phyloP scores from a whole-genome alignment of 2,113 vertebrate genomes.

The Sphaerodactylus townsendi region DNA sequence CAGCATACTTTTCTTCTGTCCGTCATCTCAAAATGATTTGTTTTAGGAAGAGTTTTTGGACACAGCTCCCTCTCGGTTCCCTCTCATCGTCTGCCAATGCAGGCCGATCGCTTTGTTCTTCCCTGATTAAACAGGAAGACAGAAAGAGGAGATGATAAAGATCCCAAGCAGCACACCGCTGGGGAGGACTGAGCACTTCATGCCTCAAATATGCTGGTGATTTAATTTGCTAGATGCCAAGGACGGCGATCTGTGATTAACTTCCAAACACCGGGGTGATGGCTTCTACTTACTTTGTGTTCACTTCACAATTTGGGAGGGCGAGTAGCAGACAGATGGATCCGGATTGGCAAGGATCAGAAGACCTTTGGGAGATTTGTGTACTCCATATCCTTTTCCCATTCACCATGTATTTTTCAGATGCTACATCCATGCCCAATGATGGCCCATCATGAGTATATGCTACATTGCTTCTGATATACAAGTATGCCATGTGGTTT shows the following conservation, averaged over 20 bases:
- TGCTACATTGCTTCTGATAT: too few relatives aligned
- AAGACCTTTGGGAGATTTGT: neutral
- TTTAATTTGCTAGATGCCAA: slow-evolving; percentile 29
- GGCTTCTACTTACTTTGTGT: neutral
- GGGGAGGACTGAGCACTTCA: slow-evolving; percentile 7
- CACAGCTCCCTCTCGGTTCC: slow-evolving; percentile 53
- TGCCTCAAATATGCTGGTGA: slow-evolving; percentile 36
- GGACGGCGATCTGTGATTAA: neutral
- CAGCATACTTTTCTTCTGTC: slow-evolving; percentile 37
- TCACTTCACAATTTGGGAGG: neutral
- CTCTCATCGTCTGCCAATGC: slow-evolving; percentile 60
- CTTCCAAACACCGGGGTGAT: neutral
- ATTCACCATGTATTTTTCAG: neutral
- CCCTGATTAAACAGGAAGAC: slow-evolving; percentile 56
- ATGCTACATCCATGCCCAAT: too few relatives aligned
- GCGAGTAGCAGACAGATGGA: neutral
- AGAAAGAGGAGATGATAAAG: slow-evolving; percentile 43
- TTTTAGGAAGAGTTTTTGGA: slow-evolving; percentile 63
- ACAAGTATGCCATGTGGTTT: too few relatives aligned
- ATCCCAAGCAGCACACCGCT: slow-evolving; percentile 17
- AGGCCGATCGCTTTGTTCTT: slow-evolving; percentile 26
- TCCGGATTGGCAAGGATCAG: neutral
- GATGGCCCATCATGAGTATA: too few relatives aligned
- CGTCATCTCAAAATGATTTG: slow-evolving; percentile 62
- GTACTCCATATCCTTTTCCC: neutral